These are phyloP conservation scores for Dolichallabes microphthalmus DNA, from an alignment of 2,113 vertebrate genomes.

Conservation along the genomic window DNA sequence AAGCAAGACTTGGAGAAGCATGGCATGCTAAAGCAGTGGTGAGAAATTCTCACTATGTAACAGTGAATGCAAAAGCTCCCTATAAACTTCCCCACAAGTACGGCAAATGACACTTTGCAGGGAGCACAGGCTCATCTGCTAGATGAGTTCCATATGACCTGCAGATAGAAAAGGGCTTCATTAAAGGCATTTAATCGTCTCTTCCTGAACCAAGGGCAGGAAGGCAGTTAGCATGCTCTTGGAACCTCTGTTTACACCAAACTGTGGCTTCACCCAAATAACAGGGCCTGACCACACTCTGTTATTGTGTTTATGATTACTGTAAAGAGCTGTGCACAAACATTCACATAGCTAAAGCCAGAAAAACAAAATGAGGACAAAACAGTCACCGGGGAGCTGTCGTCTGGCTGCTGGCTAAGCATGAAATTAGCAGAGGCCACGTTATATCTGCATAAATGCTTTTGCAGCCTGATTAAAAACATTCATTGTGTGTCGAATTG, in stretches of 20 bases:
- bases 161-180: constrained; percentile 40
- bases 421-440: constrained; percentile 30
- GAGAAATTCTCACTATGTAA: constrained; percentile 40
- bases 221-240: constrained; percentile 37
- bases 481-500: neutral
- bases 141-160: constrained; percentile 58
- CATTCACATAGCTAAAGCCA: constrained; percentile 24
- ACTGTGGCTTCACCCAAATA: constrained; percentile 43
- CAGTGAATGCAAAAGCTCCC: constrained; percentile 40
- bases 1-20: constrained; percentile 36
- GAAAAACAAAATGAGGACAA: constrained; percentile 34
- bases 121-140: constrained; percentile 33
- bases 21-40: constrained; percentile 42
- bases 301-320: constrained; percentile 49
- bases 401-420: neutral
- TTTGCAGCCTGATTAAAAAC: constrained; percentile 24
- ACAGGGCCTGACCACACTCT: constrained; percentile 34
- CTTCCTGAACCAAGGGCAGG: constrained; percentile 37
- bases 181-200: constrained; percentile 51
- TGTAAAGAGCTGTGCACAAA: constrained; percentile 40
- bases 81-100: constrained; percentile 55
- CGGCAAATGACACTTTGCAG: constrained; percentile 43
- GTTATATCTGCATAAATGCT: constrained; percentile 10
- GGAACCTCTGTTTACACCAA: constrained; percentile 50
- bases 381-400: constrained; percentile 16